Conservation (phyloP, 2,113 vertebrate species). For the pig (Sus scrofa) region T2T-Sscrofa CM000827.6:96909501-96910000, state of each 20-base stretch:
- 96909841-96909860: neutral
- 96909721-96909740: neutral
- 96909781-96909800: neutral
- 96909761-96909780: no score
- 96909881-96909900: neutral
- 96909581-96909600: neutral
- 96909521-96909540: neutral
- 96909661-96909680: neutral
- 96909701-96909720: neutral
- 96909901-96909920: neutral
- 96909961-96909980: neutral
- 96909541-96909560: neutral
- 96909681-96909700: neutral
- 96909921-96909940: no score
- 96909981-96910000: neutral
- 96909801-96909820: neutral
- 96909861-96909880: neutral
- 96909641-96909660: neutral
- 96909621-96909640: neutral
- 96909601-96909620: neutral
- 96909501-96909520: neutral
- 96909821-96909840: neutral
- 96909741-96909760: neutral
- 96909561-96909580: neutral
- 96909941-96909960: neutral